Evolutionary conservation across 2,797 vertebrate genomes (phyloP), one percentile per base, ranked within the genome.

Genomic region (Anguilla megastoma): DNA sequence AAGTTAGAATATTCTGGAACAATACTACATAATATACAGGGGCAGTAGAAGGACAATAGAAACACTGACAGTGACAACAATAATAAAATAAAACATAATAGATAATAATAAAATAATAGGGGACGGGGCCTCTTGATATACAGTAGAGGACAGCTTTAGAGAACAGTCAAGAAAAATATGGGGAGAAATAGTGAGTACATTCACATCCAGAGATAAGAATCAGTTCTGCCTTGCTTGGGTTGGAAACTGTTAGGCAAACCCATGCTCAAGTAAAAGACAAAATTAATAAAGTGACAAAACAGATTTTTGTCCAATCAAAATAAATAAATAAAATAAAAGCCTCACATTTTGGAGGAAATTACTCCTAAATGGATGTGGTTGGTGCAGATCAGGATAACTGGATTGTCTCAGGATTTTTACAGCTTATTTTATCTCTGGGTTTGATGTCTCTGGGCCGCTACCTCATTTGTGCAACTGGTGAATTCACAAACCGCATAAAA

Each of bases 231-330:
- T 24, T 52, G 52, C 12, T 18, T 27, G 8, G 41, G 33, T 1
- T 79, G 83, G 10, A 52, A 79, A 58, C 6, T 41, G 48, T 41
- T 79, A 45, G 14, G 16, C 74, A 79, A 79, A 14, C 69, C 9
- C 82, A 41, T 21, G 48, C n/a, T 74, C 21, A 76, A 18, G 58
- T 33, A 60, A 8, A 21, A 41, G 33, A 52, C 6, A 74, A 56
- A 63, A 88, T 79, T 52, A 36, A 79, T 76, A 52, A 85, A 60
- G 52, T 48, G 87, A 84, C 52, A 79, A 74, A 79, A 76, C n/a
- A 21, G 52, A 85, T 79, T 85, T 88, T 71, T 24, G 24, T 85
- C 50, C 24, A 8, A 79, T 63, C 14, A 41, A 63, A 85, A 84
- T 1, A n/a, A 27, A 8, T 27, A 71, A 71, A 30, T 6, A 7